Conservation (phyloP, 2,888 invertebrate genomes). For the Alitta virens region DNA sequence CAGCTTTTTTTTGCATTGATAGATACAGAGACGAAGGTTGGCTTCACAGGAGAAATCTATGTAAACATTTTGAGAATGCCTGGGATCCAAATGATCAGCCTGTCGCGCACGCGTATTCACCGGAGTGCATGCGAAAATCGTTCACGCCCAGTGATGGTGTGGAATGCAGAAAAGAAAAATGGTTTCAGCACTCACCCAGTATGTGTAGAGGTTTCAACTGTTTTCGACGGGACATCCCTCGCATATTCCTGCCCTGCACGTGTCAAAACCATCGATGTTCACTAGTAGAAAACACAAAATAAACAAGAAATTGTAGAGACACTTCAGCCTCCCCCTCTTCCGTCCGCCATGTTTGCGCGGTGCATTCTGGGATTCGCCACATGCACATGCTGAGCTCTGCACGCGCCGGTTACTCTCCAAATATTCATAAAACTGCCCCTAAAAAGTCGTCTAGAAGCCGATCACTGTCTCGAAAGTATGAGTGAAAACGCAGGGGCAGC, state of each 20-base stretch:
- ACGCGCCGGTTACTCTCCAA: too few relatives aligned
- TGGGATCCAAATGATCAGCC: background rate
- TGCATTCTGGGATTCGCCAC: slow-evolving; percentile 8
- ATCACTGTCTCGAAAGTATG: background rate
- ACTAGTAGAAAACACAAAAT: slow-evolving; percentile 10
- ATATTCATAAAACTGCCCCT: too few relatives aligned
- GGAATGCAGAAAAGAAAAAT: slow-evolving; percentile 4
- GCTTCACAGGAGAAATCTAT: too few relatives aligned
- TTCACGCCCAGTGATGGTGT: slow-evolving; percentile 7
- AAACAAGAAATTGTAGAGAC: slow-evolving; percentile 36
- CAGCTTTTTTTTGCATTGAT: too few relatives aligned
- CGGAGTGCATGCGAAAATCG: slow-evolving; percentile 15
- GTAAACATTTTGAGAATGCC: too few relatives aligned
- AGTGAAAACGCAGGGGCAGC: background rate
- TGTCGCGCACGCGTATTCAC: slow-evolving; percentile 20
- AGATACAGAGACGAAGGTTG: too few relatives aligned
- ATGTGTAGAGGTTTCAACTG: slow-evolving; percentile 20
- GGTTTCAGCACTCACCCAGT: slow-evolving; percentile 12
- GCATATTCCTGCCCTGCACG: slow-evolving; percentile 3
- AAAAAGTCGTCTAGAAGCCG: too few relatives aligned
- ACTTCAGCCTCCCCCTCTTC: slow-evolving; percentile 36
- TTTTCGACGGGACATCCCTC: slow-evolving; percentile 23
- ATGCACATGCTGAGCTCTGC: too few relatives aligned
- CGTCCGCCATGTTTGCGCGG: slow-evolving; percentile 36
- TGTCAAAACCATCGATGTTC: slow-evolving; percentile 10